Conservation (phyloP, 2,113 vertebrate species). For the Sander lucioperca region DNA sequence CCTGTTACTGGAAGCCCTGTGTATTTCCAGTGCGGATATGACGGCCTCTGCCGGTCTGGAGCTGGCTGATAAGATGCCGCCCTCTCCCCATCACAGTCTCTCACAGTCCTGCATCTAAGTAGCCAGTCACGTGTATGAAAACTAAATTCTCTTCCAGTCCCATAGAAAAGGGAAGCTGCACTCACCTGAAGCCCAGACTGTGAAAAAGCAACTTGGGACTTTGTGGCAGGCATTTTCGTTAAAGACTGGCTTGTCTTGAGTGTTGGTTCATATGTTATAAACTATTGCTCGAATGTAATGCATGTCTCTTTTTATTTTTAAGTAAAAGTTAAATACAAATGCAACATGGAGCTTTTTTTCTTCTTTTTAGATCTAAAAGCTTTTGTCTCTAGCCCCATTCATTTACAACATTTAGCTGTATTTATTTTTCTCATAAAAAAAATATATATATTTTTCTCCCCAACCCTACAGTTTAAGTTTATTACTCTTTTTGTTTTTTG, state of each 20-base stretch:
- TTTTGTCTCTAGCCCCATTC: neutral
- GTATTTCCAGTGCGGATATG: conserved; percentile 89
- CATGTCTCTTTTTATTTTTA: neutral
- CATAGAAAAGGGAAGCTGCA: conserved; percentile 78
- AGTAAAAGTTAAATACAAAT: neutral
- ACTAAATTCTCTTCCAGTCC: conserved; percentile 84
- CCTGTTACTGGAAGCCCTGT: conserved; percentile 86
- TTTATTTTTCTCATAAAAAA: too few relatives aligned
- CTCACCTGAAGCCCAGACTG: conserved; percentile 67
- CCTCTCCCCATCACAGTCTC: conserved; percentile 83
- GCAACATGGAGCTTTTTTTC: neutral
- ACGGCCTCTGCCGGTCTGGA: conserved; percentile 89
- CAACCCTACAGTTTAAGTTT: neutral
- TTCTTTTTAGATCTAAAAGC: neutral
- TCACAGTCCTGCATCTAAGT: conserved; percentile 85
- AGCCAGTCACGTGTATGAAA: conserved; percentile 85
- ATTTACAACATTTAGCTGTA: conserved; percentile 1
- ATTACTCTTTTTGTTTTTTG: too few relatives aligned
- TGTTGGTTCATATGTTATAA: conserved; percentile 8
- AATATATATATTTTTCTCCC: too few relatives aligned
- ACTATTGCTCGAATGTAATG: neutral
- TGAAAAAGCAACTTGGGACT: conserved; percentile 80
- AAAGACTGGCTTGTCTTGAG: conserved; percentile 86
- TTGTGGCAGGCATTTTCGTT: conserved; percentile 65
- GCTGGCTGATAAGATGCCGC: conserved; percentile 93